These are phyloP conservation scores for Brachyopa scutellaris DNA, from an alignment of 2,888 invertebrate species.

Conservation along the genomic window DNA sequence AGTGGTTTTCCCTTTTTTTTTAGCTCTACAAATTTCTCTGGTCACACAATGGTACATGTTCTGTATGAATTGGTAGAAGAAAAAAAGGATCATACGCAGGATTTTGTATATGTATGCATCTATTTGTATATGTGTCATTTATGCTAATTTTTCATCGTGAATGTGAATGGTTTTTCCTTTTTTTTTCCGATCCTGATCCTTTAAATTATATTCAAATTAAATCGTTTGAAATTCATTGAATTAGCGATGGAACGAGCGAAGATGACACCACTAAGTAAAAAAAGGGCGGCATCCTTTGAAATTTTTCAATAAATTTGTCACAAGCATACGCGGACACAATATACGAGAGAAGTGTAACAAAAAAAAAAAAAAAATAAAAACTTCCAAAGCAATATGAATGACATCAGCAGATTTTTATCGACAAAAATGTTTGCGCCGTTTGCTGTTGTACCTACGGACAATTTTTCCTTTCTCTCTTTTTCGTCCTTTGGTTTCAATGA, in stretches of 20 bases:
- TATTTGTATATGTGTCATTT: conserved; percentile 62
- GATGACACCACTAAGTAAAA: neutral
- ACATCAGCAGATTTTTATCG: conserved; percentile 65
- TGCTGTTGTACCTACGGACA: too few species aligned
- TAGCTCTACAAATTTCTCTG: conserved; percentile 23
- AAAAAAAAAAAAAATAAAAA: too few species aligned
- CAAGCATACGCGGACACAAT: conserved; percentile 5
- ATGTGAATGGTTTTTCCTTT: conserved; percentile 26
- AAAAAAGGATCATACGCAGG: conserved; percentile 45
- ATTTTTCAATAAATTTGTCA: conserved; percentile 60
- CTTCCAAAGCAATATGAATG: conserved; percentile 57
- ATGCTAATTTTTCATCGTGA: conserved; percentile 62
- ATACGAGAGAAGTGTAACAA: conserved; percentile 37
- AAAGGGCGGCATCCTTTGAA: conserved; percentile 21
- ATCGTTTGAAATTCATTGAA: conserved; percentile 67
- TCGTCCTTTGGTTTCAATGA: neutral
- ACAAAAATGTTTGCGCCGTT: too few species aligned
- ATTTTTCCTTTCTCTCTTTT: neutral
- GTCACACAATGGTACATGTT: conserved; percentile 4
- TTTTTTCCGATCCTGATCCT: conserved; percentile 30
- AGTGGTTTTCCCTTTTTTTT: conserved; percentile 24
- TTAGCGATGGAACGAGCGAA: neutral
- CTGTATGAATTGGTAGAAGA: neutral
- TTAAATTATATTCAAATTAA: conserved; percentile 68
- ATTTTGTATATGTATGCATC: conserved; percentile 33